Base-by-base conservation (phyloP, 2,797 vertebrate genomes). In the Oreortyx pictus region DNA sequence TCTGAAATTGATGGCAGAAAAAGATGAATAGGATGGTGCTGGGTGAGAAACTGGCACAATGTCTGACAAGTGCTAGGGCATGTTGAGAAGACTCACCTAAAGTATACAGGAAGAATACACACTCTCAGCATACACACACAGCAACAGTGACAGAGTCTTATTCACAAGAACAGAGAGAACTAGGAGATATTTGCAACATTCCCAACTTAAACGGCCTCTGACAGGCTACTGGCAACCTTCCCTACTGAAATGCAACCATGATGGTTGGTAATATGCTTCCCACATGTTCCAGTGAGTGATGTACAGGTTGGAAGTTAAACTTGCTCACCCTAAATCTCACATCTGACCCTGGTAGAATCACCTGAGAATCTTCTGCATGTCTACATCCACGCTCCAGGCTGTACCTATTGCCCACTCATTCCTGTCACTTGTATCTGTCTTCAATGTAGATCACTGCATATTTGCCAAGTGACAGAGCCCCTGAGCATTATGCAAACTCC, bases 151-250 rank as follows among this genome's bases (percentile, higher is more conserved):
- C 15, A 73, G 41, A 41, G 13, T 60, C 61, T 72, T 78, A 75
- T 37, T 85, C 81, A 85, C 57, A 71, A 76, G 57, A 70, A 44
- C n/a, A 57, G 14, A 76, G 10, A 64, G 20, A 89, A 73, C 31
- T 16, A 64, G 50, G 49, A 56, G 54, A 52, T 54, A 86, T 56
- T n/a, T 84, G 67, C 83, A 91, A 64, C 52, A 86, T 31, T 67
- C 17, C 61, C 67, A 73, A 71, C 7, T 57, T 57, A 90, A 95
- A 93, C 24, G 11, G 23, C 20, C 11, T 88, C 52, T 2, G 2
- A 87, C 70, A 88, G 46, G 43, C 59, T 90, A 67, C 68, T 89
- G 92, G 82, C 75, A 93, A 43, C 22, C 68, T 62, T 95, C 61
- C 82, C 57, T 39, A 43, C 49, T 10, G 75, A 93, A 93, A 90